phyloP scores from a whole-genome alignment of 2,113 vertebrate species.

The Stegastes partitus region DNA sequence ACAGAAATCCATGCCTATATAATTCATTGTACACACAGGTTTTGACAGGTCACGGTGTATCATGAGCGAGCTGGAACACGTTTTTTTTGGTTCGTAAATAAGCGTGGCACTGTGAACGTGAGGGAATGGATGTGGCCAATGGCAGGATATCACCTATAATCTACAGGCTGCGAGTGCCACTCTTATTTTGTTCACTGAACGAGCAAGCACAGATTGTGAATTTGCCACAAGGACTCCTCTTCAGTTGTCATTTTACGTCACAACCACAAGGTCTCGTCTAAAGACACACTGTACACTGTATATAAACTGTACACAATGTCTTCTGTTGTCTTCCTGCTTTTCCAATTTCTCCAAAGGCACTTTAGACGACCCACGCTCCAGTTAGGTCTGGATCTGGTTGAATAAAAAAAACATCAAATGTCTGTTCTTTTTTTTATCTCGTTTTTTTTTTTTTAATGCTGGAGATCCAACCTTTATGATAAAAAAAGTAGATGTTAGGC shows the following conservation, averaged over 20 bases:
- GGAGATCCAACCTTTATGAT: constrained; percentile 17
- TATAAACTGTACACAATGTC: constrained; percentile 44
- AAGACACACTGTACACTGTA: constrained; percentile 23
- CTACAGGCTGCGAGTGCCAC: constrained; percentile 54
- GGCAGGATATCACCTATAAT: constrained; percentile 25
- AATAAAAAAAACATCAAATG: constrained; percentile 6
- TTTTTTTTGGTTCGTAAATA: constrained; percentile 52
- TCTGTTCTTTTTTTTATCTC: background rate
- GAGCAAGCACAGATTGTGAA: constrained; percentile 50
- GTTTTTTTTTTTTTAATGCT: constrained; percentile 13
- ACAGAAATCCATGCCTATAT: constrained; percentile 25
- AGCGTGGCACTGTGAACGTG: constrained; percentile 62
- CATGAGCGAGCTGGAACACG: constrained; percentile 38
- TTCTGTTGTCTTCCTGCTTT: constrained; percentile 37
- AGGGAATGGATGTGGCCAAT: constrained; percentile 15
- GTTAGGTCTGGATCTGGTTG: constrained; percentile 37
- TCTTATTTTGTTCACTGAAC: constrained; percentile 40
- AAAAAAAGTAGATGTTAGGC: background rate
- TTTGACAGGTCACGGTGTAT: constrained; percentile 5
- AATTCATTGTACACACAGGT: constrained; percentile 39
- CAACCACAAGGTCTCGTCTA: constrained; percentile 1
- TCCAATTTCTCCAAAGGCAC: constrained; percentile 73
- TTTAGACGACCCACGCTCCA: constrained; percentile 61
- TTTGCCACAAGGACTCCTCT: constrained; percentile 23
- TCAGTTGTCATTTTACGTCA: background rate